phyloP scores from a whole-genome alignment of 2,888 invertebrate genomes.

The Agriopis leucophaearia region DNA sequence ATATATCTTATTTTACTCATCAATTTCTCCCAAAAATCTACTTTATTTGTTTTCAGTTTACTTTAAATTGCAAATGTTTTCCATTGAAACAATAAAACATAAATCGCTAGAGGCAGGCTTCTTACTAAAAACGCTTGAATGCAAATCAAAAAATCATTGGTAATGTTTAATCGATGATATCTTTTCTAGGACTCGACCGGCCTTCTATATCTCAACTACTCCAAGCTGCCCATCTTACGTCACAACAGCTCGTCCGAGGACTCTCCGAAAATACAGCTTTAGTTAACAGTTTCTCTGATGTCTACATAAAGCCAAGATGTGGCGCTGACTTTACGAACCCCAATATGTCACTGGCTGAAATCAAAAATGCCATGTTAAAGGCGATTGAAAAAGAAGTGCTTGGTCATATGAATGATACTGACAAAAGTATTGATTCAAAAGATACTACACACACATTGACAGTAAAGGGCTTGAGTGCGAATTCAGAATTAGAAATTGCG shows the following conservation, averaged over 20 bases:
- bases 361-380: slow-evolving; percentile 80
- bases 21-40: neutral
- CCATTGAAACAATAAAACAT: neutral
- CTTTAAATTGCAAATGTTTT: neutral
- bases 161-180: neutral
- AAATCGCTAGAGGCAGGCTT: neutral
- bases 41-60: neutral
- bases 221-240: slow-evolving; percentile 88
- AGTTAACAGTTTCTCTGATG: slow-evolving; percentile 86
- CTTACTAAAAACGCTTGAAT: neutral
- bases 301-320: slow-evolving; percentile 87
- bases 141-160: neutral
- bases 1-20: neutral
- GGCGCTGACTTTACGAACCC: slow-evolving; percentile 71
- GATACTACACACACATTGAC: slow-evolving; percentile 67
- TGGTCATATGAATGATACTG: slow-evolving; percentile 52
- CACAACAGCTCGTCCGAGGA: slow-evolving; percentile 88
- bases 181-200: slow-evolving; percentile 84
- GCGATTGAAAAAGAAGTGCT: slow-evolving; percentile 59
- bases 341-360: slow-evolving; percentile 77
- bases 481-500: slow-evolving; percentile 81
- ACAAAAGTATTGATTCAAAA: slow-evolving; percentile 32
- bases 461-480: slow-evolving; percentile 79
- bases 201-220: slow-evolving; percentile 88
- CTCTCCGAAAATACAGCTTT: slow-evolving; percentile 85